A percentile compares a stretch with the other conserved stretches of the same genome.
Evolutionary conservation across 2,888 invertebrate species (phyloP).

Genomic region (Dioctria rufipes): DNA sequence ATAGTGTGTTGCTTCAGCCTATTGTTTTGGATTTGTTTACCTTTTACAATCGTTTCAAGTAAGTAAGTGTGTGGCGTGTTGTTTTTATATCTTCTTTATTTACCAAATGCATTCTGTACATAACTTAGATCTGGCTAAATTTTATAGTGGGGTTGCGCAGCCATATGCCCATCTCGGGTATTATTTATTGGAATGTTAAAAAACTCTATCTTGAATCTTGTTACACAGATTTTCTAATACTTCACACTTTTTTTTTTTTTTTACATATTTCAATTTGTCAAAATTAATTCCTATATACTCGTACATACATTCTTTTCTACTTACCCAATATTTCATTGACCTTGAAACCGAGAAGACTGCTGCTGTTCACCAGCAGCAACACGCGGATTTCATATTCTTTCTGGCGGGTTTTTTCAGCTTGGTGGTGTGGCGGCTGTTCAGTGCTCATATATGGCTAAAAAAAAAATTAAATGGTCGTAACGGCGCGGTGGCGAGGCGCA

Average conservation of each 20-base stretch:
- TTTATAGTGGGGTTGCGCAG: too few relatives aligned
- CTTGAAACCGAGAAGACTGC: conserved; percentile 35
- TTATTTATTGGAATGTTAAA: too few relatives aligned
- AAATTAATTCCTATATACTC: too few relatives aligned
- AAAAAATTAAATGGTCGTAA: conserved; percentile 12
- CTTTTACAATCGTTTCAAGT: background rate
- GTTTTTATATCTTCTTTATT: background rate
- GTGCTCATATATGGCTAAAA: background rate
- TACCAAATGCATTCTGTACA: background rate
- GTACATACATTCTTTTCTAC: conserved; percentile 4
- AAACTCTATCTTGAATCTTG: background rate
- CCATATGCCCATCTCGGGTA: too few relatives aligned
- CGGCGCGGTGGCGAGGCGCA: background rate
- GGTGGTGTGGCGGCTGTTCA: background rate
- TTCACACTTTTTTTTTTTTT: too few relatives aligned
- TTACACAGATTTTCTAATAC: background rate
- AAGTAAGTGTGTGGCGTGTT: background rate
- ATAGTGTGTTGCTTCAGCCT: too few relatives aligned
- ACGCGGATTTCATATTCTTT: conserved; percentile 8
- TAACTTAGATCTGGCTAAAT: background rate
- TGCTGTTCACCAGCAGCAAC: conserved; percentile 6
- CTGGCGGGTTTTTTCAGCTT: conserved; percentile 10
- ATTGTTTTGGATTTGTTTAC: background rate
- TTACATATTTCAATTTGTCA: too few relatives aligned
- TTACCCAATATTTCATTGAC: conserved; percentile 30